A percentile compares a stretch with the other conserved stretches of the same genome.
These are phyloP conservation scores for Callionymus lyra DNA, from an alignment of 2,113 vertebrate species.

Conservation along the genomic window DNA sequence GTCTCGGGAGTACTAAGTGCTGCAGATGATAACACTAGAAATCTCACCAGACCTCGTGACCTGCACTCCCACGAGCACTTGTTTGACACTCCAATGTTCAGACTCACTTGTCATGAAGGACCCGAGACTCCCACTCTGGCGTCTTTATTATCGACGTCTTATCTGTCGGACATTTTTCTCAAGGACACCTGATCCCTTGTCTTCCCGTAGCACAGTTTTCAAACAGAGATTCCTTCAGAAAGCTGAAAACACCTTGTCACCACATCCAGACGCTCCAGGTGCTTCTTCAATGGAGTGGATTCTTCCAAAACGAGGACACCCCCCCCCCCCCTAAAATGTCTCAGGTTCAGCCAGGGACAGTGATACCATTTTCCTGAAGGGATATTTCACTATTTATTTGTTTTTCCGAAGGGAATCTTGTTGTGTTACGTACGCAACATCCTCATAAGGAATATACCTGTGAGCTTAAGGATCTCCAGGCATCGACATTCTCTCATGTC, in stretches of 20 bases:
- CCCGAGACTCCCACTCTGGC: too few species aligned
- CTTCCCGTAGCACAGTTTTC: slow-evolving; percentile 6
- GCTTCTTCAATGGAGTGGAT: slow-evolving; percentile 17
- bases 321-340: slow-evolving; percentile 9
- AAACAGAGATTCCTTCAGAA: not conserved
- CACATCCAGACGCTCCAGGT: slow-evolving; percentile 13
- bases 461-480: slow-evolving; percentile 48
- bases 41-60: too few species aligned
- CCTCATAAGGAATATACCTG: not conserved
- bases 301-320: slow-evolving; percentile 31
- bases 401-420: slow-evolving; percentile 9
- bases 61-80: too few species aligned
- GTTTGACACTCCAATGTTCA: too few species aligned
- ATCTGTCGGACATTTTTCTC: not conserved
- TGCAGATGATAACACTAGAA: too few species aligned
- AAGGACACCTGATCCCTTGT: slow-evolving; percentile 5
- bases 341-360: slow-evolving; percentile 18
- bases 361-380: slow-evolving; percentile 13
- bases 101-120: too few species aligned
- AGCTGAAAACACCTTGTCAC: slow-evolving; percentile 16
- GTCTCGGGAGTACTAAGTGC: too few species aligned
- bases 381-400: slow-evolving; percentile 9
- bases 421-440: too few species aligned
- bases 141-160: too few species aligned
- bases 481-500: slow-evolving; percentile 30